Percentiles rank a stretch among this genome's conserved stretches.
Conservation (phyloP, 2,888 invertebrate genomes). For the Diloba caeruleocephala region DNA sequence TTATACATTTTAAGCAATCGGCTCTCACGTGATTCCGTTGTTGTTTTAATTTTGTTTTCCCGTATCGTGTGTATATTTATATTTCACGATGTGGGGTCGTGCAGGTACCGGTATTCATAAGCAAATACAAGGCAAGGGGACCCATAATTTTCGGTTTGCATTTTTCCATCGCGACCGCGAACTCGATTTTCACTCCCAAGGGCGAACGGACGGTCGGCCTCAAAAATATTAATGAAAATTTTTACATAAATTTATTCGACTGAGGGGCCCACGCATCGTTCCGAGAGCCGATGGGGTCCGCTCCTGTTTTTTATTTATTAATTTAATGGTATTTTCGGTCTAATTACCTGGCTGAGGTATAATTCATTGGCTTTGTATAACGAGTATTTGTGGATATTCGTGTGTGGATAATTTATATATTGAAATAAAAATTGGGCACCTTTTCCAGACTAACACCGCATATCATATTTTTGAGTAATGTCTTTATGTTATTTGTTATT, state of each 20-base stretch:
- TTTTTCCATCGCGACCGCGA: slow-evolving; percentile 89
- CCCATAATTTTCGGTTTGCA: slow-evolving; percentile 89
- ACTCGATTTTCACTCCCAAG: slow-evolving; percentile 88
- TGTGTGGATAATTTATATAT: slow-evolving; percentile 68
- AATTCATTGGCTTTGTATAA: slow-evolving; percentile 84
- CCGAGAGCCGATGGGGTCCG: slow-evolving; percentile 79
- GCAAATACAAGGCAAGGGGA: slow-evolving; percentile 88
- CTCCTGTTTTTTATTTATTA: slow-evolving; percentile 88
- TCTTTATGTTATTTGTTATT: slow-evolving; percentile 1
- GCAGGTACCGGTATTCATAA: slow-evolving; percentile 85
- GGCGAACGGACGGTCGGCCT: slow-evolving; percentile 86
- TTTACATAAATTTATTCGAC: slow-evolving; percentile 89
- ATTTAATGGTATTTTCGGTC: slow-evolving; percentile 89
- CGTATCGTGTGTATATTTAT: slow-evolving; percentile 79
- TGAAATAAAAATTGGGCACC: slow-evolving; percentile 28
- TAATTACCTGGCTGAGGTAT: slow-evolving; percentile 88
- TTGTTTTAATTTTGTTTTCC: slow-evolving; percentile 81
- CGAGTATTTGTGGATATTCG: slow-evolving; percentile 76
- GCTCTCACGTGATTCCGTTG: slow-evolving; percentile 57
- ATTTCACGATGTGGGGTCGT: slow-evolving; percentile 70
- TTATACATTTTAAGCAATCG: slow-evolving; percentile 60
- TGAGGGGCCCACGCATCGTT: slow-evolving; percentile 84
- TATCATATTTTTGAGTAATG: background rate
- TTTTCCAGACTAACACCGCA: slow-evolving; percentile 11
- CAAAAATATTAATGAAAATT: slow-evolving; percentile 89